A percentile compares a stretch with the other conserved stretches of the same genome.
Evolutionary conservation across 1,140 invertebrate genomes (phyloP).

Genomic region (Neelides sp.): DNA sequence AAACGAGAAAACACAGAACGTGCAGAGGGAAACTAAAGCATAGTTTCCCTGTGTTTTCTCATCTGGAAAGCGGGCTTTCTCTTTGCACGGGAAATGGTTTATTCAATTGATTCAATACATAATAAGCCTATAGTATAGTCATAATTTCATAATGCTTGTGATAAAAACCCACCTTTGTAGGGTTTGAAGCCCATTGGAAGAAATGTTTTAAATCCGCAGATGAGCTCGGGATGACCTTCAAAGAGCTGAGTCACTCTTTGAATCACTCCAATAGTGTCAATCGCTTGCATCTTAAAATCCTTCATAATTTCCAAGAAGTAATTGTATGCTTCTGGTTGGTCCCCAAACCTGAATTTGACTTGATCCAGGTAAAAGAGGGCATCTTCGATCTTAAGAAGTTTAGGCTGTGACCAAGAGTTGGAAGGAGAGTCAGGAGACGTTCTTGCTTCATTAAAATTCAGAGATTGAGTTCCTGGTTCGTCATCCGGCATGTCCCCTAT

Average conservation of each 20-base stretch:
- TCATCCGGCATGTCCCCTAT: too few relatives aligned
- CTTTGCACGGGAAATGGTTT: too few relatives aligned
- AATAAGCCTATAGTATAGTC: too few relatives aligned
- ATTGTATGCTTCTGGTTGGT: constrained; percentile 97
- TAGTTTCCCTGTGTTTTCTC: too few relatives aligned
- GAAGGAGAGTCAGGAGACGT: neutral
- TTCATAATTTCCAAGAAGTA: constrained; percentile 99
- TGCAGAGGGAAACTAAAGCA: too few relatives aligned
- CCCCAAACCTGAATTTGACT: constrained; percentile 95
- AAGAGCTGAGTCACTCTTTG: constrained; percentile 91
- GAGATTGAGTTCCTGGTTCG: neutral
- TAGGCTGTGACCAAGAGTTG: neutral
- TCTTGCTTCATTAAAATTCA: constrained; percentile 4
- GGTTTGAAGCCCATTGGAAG: constrained; percentile 94
- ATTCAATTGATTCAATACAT: too few relatives aligned
- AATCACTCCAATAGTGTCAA: constrained; percentile 98
- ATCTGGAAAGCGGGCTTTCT: too few relatives aligned
- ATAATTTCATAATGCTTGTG: too few relatives aligned
- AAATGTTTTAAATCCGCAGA: constrained; percentile 99
- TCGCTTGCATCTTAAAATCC: constrained; percentile 97
- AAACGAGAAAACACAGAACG: too few relatives aligned
- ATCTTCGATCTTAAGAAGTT: constrained; percentile 83
- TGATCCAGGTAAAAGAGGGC: constrained; percentile 95
- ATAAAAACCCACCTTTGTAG: too few relatives aligned
- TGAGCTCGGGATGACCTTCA: constrained; percentile 92